phyloP scores from a whole-genome alignment of 2,113 vertebrate genomes.

The Microtus ochrogaster region DNA sequence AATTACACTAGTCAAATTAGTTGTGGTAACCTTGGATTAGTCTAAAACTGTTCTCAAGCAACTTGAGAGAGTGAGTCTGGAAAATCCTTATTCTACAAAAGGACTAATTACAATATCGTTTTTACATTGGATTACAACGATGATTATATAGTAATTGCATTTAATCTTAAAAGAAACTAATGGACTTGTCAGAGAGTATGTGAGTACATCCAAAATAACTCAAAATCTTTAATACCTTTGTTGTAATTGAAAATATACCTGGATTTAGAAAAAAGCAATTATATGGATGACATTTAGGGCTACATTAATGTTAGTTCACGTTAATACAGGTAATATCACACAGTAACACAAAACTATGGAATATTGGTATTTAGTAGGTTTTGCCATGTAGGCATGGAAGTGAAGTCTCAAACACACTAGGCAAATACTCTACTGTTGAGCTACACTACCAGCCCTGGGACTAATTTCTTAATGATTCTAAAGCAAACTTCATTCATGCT shows the following conservation, averaged over 20 bases:
- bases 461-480: background rate
- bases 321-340: background rate
- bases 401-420: background rate
- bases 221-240: background rate
- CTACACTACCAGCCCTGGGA: background rate
- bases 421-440: background rate
- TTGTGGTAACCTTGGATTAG: background rate
- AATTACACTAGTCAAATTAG: background rate
- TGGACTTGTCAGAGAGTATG: background rate
- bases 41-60: background rate
- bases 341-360: background rate
- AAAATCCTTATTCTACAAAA: constrained; percentile 28
- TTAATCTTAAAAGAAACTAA: background rate
- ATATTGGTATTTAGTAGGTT: background rate
- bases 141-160: background rate
- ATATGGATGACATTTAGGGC: background rate
- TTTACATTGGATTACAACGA: background rate
- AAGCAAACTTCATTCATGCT: background rate
- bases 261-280: background rate
- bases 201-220: background rate
- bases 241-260: background rate
- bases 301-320: background rate
- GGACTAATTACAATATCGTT: background rate
- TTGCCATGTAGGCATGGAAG: background rate
- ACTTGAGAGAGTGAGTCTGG: background rate